These are phyloP conservation scores for Forbesichthys papilliferus DNA, from an alignment of 2,113 vertebrate species.

Conservation along the genomic window DNA sequence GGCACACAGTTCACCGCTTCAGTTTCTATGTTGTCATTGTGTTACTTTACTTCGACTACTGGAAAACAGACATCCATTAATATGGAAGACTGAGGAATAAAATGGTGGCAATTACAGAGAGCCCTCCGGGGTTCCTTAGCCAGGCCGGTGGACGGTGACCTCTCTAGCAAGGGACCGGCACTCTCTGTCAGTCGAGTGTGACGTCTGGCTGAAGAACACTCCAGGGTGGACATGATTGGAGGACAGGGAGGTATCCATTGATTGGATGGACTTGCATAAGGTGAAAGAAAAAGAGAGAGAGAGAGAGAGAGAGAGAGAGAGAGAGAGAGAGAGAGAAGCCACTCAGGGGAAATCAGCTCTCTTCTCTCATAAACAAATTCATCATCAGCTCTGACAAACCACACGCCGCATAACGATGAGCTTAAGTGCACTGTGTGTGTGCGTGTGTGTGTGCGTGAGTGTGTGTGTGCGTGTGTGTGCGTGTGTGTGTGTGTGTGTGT, in stretches of 20 bases:
- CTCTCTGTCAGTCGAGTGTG: constrained; percentile 30
- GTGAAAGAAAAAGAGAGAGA: constrained; percentile 25
- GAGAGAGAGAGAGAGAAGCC: constrained; percentile 55
- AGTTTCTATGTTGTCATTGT: too few relatives aligned
- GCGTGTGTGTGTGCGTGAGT: background rate
- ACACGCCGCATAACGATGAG: constrained; percentile 76
- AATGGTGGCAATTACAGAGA: too few relatives aligned
- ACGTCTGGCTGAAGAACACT: constrained; percentile 33
- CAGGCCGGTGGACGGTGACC: constrained; percentile 41
- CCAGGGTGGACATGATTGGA: constrained; percentile 24
- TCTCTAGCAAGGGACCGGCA: constrained; percentile 30
- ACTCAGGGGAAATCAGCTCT: constrained; percentile 81
- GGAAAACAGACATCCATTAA: too few relatives aligned
- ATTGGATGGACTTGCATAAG: constrained; percentile 52
- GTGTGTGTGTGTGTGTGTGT: background rate
- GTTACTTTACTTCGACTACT: too few relatives aligned
- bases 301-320: constrained; percentile 26
- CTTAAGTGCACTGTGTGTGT: constrained; percentile 61
- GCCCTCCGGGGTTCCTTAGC: constrained; percentile 12
- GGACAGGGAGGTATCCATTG: constrained; percentile 34
- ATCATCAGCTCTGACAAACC: constrained; percentile 81
- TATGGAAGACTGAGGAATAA: too few relatives aligned
- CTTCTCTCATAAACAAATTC: constrained; percentile 81
- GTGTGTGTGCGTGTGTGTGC: background rate
- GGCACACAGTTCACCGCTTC: background rate